Conservation (phyloP, 2,797 vertebrate species). For the Cetoscarus ocellatus region DNA sequence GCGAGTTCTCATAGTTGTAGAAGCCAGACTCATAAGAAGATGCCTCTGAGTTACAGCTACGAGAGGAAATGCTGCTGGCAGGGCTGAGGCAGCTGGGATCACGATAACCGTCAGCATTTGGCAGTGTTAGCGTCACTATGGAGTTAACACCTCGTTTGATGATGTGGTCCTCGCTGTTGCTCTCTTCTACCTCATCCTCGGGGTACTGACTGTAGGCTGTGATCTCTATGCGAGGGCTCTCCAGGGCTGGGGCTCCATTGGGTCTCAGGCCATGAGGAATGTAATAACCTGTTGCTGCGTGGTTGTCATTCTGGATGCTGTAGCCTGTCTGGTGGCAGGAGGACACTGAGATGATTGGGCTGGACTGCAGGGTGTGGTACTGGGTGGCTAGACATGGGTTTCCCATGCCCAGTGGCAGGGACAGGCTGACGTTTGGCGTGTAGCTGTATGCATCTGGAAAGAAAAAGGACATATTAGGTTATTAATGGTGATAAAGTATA, state of each 20-base stretch:
- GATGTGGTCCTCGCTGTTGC: slow-evolving; percentile 71
- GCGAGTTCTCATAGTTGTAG: slow-evolving; percentile 93
- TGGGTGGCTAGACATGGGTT: slow-evolving; percentile 89
- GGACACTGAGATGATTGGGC: slow-evolving; percentile 89
- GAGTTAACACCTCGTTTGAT: slow-evolving; percentile 89
- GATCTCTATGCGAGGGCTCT: slow-evolving; percentile 98
- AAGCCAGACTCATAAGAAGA: slow-evolving; percentile 98
- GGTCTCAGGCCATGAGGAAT: slow-evolving; percentile 87
- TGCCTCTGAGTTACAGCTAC: slow-evolving; percentile 97
- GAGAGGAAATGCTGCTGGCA: slow-evolving; percentile 95
- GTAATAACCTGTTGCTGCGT: slow-evolving; percentile 86
- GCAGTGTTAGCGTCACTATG: slow-evolving; percentile 93
- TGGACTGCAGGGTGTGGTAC: slow-evolving; percentile 93
- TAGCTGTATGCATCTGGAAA: slow-evolving; percentile 93
- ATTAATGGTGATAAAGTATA: background rate
- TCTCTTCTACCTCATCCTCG: slow-evolving; percentile 91
- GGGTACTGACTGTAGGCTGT: slow-evolving; percentile 95
- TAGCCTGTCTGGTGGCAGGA: slow-evolving; percentile 89
- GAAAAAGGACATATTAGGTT: slow-evolving; percentile 30
- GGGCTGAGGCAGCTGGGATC: slow-evolving; percentile 97
- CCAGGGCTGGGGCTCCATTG: slow-evolving; percentile 90
- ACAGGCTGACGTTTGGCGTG: slow-evolving; percentile 87
- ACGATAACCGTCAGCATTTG: slow-evolving; percentile 92
- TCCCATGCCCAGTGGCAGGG: slow-evolving; percentile 87
- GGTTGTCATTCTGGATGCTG: slow-evolving; percentile 84